A percentile compares a stretch with the other conserved stretches of the same genome.
phyloP scores from a whole-genome alignment of 1,140 invertebrate genomes.

The Pogonomyrmex barbatus region DNA sequence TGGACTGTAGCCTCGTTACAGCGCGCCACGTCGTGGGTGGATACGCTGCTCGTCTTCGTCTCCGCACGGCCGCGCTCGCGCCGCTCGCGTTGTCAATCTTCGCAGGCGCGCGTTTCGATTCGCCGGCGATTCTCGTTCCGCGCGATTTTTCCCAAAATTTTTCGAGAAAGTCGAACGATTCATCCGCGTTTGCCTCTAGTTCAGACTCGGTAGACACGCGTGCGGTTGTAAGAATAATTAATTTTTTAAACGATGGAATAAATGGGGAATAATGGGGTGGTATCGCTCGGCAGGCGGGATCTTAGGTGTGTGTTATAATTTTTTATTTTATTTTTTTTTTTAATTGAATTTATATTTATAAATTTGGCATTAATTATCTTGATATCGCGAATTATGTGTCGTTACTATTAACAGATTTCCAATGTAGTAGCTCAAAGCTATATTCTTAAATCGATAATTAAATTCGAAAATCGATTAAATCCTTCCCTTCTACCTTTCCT shows the following conservation, averaged over 20 bases:
- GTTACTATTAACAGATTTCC: too few relatives aligned
- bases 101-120: background rate
- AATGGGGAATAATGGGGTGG: too few relatives aligned
- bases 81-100: slow-evolving; percentile 27
- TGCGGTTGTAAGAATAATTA: background rate
- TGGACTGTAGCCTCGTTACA: slow-evolving; percentile 83
- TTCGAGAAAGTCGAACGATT: background rate
- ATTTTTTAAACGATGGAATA: background rate
- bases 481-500: too few relatives aligned
- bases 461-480: too few relatives aligned
- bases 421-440: too few relatives aligned
- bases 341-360: too few relatives aligned
- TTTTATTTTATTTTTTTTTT: too few relatives aligned
- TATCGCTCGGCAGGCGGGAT: too few relatives aligned
- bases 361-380: too few relatives aligned
- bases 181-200: background rate
- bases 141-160: background rate
- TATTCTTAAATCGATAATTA: too few relatives aligned
- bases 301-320: too few relatives aligned
- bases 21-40: slow-evolving; percentile 82
- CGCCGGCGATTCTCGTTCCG: background rate
- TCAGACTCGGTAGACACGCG: background rate
- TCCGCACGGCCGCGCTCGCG: slow-evolving; percentile 29
- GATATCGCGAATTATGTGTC: too few relatives aligned
- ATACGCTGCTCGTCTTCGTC: slow-evolving; percentile 69